Percentiles rank a stretch among this genome's conserved stretches.
Conservation (phyloP, 1,140 invertebrate species). For the Sycophila sp. region DNA sequence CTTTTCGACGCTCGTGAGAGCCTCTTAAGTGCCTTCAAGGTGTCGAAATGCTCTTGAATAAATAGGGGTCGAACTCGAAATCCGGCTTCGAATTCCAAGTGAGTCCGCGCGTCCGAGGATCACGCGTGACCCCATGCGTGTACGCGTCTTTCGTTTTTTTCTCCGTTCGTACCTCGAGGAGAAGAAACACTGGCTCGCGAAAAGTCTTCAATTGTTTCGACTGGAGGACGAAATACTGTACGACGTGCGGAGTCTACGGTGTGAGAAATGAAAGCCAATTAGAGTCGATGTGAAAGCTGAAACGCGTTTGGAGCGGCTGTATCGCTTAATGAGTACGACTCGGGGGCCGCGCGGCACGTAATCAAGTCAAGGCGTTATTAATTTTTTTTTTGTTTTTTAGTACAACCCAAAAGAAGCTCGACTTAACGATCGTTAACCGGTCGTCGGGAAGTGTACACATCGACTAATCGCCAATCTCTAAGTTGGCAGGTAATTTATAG, state of each 20-base stretch:
- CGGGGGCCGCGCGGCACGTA: not conserved
- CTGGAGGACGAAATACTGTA: not conserved
- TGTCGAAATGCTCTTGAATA: constrained; percentile 58
- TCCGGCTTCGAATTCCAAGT: constrained; percentile 51
- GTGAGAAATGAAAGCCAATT: not conserved
- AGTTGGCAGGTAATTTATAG: constrained; percentile 23
- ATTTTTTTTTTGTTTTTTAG: not conserved
- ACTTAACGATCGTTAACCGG: constrained; percentile 28
- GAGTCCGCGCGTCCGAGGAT: constrained; percentile 42
- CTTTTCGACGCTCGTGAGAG: constrained; percentile 52
- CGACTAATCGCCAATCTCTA: constrained; percentile 27
- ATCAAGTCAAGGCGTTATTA: constrained; percentile 16
- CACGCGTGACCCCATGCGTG: constrained; percentile 39
- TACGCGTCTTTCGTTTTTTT: constrained; percentile 4
- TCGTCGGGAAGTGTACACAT: not conserved
- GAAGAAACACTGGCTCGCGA: not conserved
- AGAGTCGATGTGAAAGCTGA: not conserved
- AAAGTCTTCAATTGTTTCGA: too few species aligned
- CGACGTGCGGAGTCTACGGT: not conserved
- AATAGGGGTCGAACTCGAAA: constrained; percentile 59
- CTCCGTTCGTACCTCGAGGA: not conserved
- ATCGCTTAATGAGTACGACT: constrained; percentile 10
- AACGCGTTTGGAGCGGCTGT: not conserved
- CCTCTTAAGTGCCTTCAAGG: constrained; percentile 55
- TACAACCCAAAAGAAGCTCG: not conserved